Evolutionary conservation across 1,140 invertebrate genomes (phyloP).

Genomic region (Homalodisca vitripennis): DNA sequence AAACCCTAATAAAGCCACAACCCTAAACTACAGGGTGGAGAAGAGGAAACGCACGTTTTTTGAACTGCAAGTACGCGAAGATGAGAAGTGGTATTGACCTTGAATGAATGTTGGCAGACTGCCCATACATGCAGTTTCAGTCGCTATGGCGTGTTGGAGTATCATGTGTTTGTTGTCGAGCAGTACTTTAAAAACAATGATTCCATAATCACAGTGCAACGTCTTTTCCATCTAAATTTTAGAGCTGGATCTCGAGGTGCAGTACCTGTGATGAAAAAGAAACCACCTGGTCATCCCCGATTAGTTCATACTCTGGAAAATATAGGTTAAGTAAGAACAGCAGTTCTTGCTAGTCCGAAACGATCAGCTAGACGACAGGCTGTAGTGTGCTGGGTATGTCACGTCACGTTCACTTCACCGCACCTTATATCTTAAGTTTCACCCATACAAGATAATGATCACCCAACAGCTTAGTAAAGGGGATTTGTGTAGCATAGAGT

Average conservation of each 20-base stretch:
- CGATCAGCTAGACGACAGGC: slow-evolving; percentile 21
- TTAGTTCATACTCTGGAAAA: slow-evolving; percentile 35
- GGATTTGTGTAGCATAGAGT: slow-evolving; percentile 11
- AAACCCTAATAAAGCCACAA: no score
- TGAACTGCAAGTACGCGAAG: slow-evolving; percentile 6
- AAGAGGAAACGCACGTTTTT: slow-evolving; percentile 23
- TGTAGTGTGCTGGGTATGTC: slow-evolving; percentile 22
- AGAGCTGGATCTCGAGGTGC: slow-evolving; percentile 26
- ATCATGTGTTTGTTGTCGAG: slow-evolving; percentile 29
- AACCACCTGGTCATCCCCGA: slow-evolving; percentile 32
- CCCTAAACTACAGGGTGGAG: slow-evolving; percentile 14
- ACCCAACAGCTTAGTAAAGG: slow-evolving; percentile 21
- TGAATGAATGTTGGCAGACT: slow-evolving; percentile 25
- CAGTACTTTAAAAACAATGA: slow-evolving; percentile 27
- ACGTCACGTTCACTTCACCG: slow-evolving; percentile 14
- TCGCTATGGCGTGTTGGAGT: slow-evolving; percentile 25
- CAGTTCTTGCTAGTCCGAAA: slow-evolving; percentile 22
- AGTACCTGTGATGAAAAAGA: slow-evolving; percentile 28
- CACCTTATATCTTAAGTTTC: slow-evolving; percentile 8
- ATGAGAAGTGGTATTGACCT: slow-evolving; percentile 14
- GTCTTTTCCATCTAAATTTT: slow-evolving; percentile 21
- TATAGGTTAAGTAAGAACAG: slow-evolving; percentile 34
- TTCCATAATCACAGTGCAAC: slow-evolving; percentile 19
- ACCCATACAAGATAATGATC: slow-evolving; percentile 25
- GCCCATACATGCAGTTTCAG: slow-evolving; percentile 29